Conservation (phyloP, 2,888 invertebrate genomes). For the Chymomyza fuscimana region DNA sequence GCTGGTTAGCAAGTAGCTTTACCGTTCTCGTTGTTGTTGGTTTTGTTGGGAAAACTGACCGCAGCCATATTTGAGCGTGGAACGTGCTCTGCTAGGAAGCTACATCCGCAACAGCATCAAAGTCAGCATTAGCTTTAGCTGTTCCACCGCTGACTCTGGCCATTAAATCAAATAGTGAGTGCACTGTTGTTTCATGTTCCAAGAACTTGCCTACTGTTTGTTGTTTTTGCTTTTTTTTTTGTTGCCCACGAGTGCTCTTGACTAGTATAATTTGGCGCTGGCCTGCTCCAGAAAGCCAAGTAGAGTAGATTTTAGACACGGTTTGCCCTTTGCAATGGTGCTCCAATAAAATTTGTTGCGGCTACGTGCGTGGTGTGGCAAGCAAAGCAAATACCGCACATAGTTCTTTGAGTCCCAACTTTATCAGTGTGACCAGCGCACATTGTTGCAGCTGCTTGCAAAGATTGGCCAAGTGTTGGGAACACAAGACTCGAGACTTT, state of each 20-base stretch:
- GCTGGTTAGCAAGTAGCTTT: constrained; percentile 7
- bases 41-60: constrained; percentile 57
- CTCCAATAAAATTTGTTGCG: background rate
- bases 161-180: constrained; percentile 18
- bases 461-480: constrained; percentile 27
- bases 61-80: constrained; percentile 69
- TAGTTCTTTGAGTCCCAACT: no score
- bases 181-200: background rate
- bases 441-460: constrained; percentile 5
- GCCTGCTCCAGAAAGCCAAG: constrained; percentile 2
- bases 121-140: constrained; percentile 9
- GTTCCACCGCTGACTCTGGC: constrained; percentile 5
- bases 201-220: background rate
- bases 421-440: constrained; percentile 15
- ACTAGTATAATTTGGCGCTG: constrained; percentile 4
- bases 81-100: constrained; percentile 52
- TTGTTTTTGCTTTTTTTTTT: background rate
- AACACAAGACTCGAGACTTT: constrained; percentile 20
- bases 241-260: constrained; percentile 22
- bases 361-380: constrained; percentile 37
- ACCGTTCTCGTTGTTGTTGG: constrained; percentile 9
- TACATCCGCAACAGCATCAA: background rate
- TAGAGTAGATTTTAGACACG: background rate
- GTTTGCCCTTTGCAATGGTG: background rate
- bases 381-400: constrained; percentile 50